Evolutionary conservation across 2,113 vertebrate species (phyloP).

Genomic region (Indicator indicator): DNA sequence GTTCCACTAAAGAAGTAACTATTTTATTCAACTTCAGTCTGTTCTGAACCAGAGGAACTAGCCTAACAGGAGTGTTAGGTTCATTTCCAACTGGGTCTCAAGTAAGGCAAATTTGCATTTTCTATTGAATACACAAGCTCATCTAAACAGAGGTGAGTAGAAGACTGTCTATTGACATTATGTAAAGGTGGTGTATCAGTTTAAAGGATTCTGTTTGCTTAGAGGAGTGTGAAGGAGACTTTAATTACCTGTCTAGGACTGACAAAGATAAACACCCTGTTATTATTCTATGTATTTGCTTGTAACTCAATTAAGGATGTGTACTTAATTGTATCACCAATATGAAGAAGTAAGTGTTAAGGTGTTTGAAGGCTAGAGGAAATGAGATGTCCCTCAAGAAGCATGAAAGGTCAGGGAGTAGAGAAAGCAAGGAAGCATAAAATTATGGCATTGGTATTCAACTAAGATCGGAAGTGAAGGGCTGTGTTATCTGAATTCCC

Average conservation of each 20-base stretch:
- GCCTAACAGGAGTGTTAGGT: neutral
- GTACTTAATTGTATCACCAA: slow-evolving; percentile 68
- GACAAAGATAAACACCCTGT: slow-evolving; percentile 71
- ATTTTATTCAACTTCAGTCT: neutral
- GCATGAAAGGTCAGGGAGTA: slow-evolving; percentile 55
- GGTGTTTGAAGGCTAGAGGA: slow-evolving; percentile 59
- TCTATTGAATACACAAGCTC: slow-evolving; percentile 39
- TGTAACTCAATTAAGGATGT: slow-evolving; percentile 71
- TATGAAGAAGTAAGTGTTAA: slow-evolving; percentile 56
- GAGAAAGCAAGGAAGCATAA: slow-evolving; percentile 50
- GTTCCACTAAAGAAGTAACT: neutral
- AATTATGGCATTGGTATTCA: slow-evolving; percentile 70
- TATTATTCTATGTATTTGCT: slow-evolving; percentile 70
- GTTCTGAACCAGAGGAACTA: neutral
- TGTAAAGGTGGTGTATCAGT: slow-evolving; percentile 40
- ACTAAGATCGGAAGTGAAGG: slow-evolving; percentile 51
- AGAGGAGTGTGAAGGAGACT: slow-evolving; percentile 68
- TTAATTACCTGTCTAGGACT: slow-evolving; percentile 71
- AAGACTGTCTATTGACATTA: slow-evolving; percentile 55
- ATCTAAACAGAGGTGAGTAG: slow-evolving; percentile 33
- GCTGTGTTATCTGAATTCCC: slow-evolving; percentile 61
- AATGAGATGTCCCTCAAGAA: slow-evolving; percentile 66
- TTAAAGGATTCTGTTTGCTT: slow-evolving; percentile 66
- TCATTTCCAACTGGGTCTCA: neutral
- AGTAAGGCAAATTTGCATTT: slow-evolving; percentile 46